Evolutionary conservation across 64 coral and sea anemone genomes (phyloP), one percentile per base, ranked within the genome.

Genomic region (Stichodactyla mertensii): DNA sequence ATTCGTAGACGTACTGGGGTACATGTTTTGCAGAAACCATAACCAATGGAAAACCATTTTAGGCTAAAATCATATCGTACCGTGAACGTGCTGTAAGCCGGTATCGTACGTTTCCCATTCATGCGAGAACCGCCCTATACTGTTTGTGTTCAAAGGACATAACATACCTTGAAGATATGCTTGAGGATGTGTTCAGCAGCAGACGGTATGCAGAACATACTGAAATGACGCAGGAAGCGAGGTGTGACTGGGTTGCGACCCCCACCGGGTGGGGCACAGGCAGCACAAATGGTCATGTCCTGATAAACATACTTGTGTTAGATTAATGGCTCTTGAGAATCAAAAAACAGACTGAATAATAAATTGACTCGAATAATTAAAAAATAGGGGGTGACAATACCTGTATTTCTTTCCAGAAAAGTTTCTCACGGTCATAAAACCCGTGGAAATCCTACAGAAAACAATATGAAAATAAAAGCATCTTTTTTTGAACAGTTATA

Each of bases 371-470:
- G 10, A 74, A 31, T 27, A 0, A 74, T 58, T 58, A 2, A 15
- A 58, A 58, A 11, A 58, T 5, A 4, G 9, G 56, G 4, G 71
- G 54, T 64, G 12, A 26, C 84, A 82, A 89, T 86, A 98, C 96
- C 77, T 98, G 93, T 52, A 98, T 98, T 87, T 98, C 96, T 57
- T 98, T 98, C 96, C 96, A 98, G 86, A 98, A 98, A n/a, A 98
- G 88, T 57, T 98, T 98, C 51, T 98, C 96, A 64, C 96, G 83
- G 51, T 98, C 96, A 66, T 98, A 98, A 52, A 94, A 94, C 18
- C 96, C 96, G 78, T 71, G 90, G 66, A 94, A 98, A 84, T 98
- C 96, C 96, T 98, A 2, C 51, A 71, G 16, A 62, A 55, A 87
- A 87, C 0, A 88, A 56, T 11, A 52, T 16, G 55, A 88, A 4